These are phyloP conservation scores for Parapristionchus giblindavisi DNA, from an alignment of 2,888 invertebrate species.

Conservation along the genomic window DNA sequence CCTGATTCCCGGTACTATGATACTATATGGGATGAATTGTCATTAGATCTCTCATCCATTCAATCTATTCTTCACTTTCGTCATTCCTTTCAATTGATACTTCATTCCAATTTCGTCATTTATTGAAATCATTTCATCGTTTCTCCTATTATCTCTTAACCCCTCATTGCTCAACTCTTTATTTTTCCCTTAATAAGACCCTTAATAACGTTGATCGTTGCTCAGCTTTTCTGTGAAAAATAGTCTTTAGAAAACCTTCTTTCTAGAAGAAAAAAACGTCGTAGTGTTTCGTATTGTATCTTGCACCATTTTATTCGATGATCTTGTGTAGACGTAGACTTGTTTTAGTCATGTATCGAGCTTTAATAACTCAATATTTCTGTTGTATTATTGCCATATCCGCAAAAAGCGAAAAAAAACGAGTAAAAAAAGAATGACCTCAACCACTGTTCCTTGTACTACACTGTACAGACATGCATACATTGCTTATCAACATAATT, in stretches of 20 bases:
- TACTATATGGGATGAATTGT: slow-evolving; percentile 25
- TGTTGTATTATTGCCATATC: slow-evolving; percentile 26
- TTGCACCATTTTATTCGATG: neutral
- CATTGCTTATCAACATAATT: too few species aligned
- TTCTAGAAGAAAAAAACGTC: slow-evolving; percentile 5
- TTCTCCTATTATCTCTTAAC: neutral
- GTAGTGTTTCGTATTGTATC: neutral
- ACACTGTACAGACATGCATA: too few species aligned
- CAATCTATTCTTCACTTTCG: neutral
- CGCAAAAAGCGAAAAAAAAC: neutral
- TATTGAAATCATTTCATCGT: neutral
- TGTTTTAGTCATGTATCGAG: slow-evolving; percentile 16
- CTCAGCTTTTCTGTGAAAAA: neutral
- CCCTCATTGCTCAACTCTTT: neutral
- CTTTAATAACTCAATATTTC: slow-evolving; percentile 17
- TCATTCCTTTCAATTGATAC: neutral
- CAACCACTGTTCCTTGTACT: neutral
- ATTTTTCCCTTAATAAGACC: neutral
- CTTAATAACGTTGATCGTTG: neutral
- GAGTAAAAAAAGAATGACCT: slow-evolving; percentile 34
- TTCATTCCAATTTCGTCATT: slow-evolving; percentile 3
- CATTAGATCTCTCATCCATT: slow-evolving; percentile 1
- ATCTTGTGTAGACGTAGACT: neutral
- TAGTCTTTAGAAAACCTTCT: slow-evolving; percentile 1
- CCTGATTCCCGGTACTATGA: slow-evolving; percentile 30